Evolutionary conservation across 2,113 vertebrate species (phyloP), one percentile per base, ranked within the genome.

Genomic region (Callopanchax toddi): DNA sequence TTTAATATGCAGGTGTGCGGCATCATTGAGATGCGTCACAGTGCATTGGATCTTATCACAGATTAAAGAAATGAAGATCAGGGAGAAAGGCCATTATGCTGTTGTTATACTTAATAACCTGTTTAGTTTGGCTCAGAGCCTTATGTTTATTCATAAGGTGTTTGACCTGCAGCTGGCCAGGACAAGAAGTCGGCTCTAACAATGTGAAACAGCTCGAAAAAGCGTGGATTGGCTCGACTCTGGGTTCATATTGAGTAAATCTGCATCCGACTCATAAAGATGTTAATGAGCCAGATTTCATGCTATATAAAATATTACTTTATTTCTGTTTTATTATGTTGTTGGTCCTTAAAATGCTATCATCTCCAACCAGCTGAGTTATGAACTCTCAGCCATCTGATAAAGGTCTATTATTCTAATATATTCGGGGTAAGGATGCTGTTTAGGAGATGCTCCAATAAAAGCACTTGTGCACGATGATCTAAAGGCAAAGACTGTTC

Each of bases 31-130:
- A 86, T 87, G 85, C 76, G 63, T 52, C 57, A 21, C 83, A 71
- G 42, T 50, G 8, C 46, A 9, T 20, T 50, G 74, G 29, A 42
- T 81, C 65, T 83, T 78, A 52, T 77, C 70, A 72, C 74, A 73
- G 78, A 85, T 83, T 76, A 75, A 74, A 78, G 52, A 79, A 80
- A 75, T 82, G 74, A 85, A 85, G 83, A 87, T 86, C 77, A 72
- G 10, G 40, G 42, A 48, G 57, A 62, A 75, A 43, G 48, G 0
- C 49, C 72, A 75, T 82, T 72, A 72, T 81, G 42, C 79, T 74
- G 76, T 87, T 86, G 77, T 83, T 80, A 79, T 56, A 81, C 69
- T 60, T 87, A 72, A 86, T 85, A 88, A 87, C 60, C 68, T 81
- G 70, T 72, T 84, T 84, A 66, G 74, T 71, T 85, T 82, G 87